phyloP scores from a whole-genome alignment of 2,797 vertebrate species.

The Acanthiza pusilla region DNA sequence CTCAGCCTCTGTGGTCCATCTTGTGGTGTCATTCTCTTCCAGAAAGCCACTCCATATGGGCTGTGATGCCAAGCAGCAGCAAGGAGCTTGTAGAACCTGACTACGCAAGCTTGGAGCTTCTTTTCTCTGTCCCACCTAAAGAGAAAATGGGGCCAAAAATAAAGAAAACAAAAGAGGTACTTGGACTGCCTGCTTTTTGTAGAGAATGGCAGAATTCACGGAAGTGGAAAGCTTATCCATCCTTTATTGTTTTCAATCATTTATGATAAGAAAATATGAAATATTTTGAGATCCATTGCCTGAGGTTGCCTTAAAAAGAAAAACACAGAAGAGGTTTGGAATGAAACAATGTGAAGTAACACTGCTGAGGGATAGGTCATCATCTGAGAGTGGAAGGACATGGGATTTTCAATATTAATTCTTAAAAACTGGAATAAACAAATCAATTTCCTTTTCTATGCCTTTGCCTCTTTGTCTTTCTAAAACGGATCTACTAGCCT shows the following conservation, averaged over 20 bases:
- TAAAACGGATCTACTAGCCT: neutral
- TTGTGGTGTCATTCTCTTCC: neutral
- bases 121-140: conserved; percentile 87
- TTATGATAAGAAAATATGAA: neutral
- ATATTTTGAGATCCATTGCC: neutral
- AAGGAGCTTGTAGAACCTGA: conserved; percentile 76
- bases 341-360: neutral
- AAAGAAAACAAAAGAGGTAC: conserved; percentile 87
- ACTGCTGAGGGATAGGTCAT: neutral
- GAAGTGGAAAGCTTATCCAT: neutral
- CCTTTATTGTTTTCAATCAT: neutral
- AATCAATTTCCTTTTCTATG: neutral
- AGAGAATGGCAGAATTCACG: neutral
- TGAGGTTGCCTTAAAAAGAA: neutral
- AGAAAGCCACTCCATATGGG: conserved; percentile 89
- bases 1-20: neutral
- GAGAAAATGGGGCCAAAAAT: conserved; percentile 74
- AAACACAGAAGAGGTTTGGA: neutral
- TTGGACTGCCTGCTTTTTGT: neutral
- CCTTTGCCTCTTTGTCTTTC: neutral
- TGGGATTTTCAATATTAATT: neutral
- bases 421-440: neutral
- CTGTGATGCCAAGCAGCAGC: conserved; percentile 60
- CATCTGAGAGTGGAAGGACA: neutral
- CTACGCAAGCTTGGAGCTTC: conserved; percentile 88